Evolutionary conservation across 2,113 vertebrate genomes (phyloP).

Genomic region (Aptenodytes forsteri): DNA sequence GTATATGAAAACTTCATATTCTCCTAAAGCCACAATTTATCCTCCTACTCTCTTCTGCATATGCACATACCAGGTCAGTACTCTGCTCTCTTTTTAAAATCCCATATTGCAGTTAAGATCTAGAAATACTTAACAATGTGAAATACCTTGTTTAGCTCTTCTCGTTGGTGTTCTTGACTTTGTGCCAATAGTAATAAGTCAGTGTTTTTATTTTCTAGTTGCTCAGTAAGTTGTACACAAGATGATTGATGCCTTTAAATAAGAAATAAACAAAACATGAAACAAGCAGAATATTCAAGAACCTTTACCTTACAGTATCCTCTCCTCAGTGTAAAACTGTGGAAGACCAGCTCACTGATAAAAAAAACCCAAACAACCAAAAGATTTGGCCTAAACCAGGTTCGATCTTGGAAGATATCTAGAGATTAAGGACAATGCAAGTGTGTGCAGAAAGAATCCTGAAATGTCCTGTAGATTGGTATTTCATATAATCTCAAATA

Average conservation of each 20-base stretch:
- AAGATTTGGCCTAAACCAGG: not conserved
- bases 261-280: conserved; percentile 43
- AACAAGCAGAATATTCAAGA: not conserved
- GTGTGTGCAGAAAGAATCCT: not conserved
- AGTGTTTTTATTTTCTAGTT: conserved; percentile 60
- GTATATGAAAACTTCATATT: not conserved
- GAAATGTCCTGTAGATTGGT: not conserved
- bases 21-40: not conserved
- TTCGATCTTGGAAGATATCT: not conserved
- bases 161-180: conserved; percentile 36
- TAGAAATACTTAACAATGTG: not conserved
- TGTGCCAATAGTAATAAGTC: conserved; percentile 23
- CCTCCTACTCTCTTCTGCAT: not conserved
- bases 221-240: conserved; percentile 43
- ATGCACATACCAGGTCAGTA: not conserved
- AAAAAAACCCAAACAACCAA: not conserved
- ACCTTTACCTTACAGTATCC: not conserved
- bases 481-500: not conserved
- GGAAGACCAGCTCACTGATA: not conserved
- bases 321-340: not conserved
- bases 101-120: not conserved
- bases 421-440: not conserved
- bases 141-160: conserved; percentile 71
- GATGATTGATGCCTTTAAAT: conserved; percentile 57
- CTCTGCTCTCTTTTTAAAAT: not conserved